These are phyloP conservation scores for Ypsolopha scabrella DNA, from an alignment of 2,888 invertebrate species.

Conservation along the genomic window DNA sequence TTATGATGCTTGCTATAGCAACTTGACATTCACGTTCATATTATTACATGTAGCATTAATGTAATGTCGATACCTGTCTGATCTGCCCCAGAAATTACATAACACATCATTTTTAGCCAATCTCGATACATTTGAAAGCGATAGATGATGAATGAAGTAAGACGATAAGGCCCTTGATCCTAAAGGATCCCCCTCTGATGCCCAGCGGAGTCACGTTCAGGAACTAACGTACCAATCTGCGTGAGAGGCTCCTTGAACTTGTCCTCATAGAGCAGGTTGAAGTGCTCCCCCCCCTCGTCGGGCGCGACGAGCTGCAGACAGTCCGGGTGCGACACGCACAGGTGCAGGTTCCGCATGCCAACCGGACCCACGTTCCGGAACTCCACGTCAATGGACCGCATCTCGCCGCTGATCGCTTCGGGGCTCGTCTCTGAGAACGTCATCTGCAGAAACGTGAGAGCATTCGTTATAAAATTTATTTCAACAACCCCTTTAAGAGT, in stretches of 20 bases:
- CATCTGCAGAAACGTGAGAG: conserved; percentile 55
- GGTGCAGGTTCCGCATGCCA: conserved; percentile 70
- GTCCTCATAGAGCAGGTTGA: conserved; percentile 38
- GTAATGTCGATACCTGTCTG: too few relatives aligned
- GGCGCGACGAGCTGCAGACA: conserved; percentile 65
- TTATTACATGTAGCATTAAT: too few relatives aligned
- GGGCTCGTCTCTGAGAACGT: conserved; percentile 76
- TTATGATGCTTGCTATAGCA: too few relatives aligned
- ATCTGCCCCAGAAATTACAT: too few relatives aligned
- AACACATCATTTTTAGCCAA: too few relatives aligned
- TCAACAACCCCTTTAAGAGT: too few relatives aligned
- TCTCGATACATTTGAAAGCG: too few relatives aligned
- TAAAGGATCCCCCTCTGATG: too few relatives aligned
- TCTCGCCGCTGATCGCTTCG: conserved; percentile 80
- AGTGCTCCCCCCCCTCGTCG: conserved; percentile 23
- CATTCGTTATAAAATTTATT: too few relatives aligned
- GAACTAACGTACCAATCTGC: conserved; percentile 6
- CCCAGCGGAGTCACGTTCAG: background rate
- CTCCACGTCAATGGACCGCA: conserved; percentile 75
- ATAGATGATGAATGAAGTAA: too few relatives aligned
- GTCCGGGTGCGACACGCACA: conserved; percentile 79
- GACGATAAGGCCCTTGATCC: too few relatives aligned
- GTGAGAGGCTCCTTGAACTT: conserved; percentile 64
- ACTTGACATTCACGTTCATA: too few relatives aligned
- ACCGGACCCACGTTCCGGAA: conserved; percentile 78